Percentiles rank a stretch among this genome's conserved stretches.
These are phyloP conservation scores for Pantherophis alleghaniensis DNA, from an alignment of 2,797 vertebrate genomes.

Conservation along the genomic window DNA sequence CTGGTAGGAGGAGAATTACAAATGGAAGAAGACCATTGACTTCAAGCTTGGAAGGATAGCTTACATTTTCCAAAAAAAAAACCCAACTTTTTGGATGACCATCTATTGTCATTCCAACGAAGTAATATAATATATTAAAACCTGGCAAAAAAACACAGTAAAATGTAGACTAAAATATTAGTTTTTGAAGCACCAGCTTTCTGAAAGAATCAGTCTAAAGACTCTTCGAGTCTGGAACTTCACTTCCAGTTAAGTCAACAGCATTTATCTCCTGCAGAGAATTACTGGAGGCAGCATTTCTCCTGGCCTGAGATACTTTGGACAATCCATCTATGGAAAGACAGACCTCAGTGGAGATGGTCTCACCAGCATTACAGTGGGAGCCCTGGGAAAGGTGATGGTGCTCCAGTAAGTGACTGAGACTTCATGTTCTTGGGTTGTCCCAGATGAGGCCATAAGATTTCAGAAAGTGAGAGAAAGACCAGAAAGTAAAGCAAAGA, in stretches of 20 bases:
- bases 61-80: neutral
- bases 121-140: neutral
- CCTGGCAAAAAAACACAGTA: neutral
- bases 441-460: neutral
- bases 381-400: conserved; percentile 71
- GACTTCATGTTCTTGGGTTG: neutral
- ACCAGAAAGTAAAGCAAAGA: neutral
- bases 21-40: neutral
- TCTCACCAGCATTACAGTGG: conserved; percentile 76
- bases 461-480: neutral
- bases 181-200: neutral
- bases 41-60: neutral
- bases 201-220: neutral
- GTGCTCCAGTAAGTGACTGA: conserved; percentile 72
- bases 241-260: neutral
- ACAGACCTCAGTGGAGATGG: conserved; percentile 73
- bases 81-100: neutral
- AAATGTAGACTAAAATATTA: neutral
- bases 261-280: conserved; percentile 60
- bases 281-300: conserved; percentile 65
- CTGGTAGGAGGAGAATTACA: neutral
- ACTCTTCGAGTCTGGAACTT: neutral
- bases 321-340: conserved; percentile 76
- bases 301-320: conserved; percentile 72
- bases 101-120: neutral